phyloP scores from a whole-genome alignment of 2,113 vertebrate genomes.

The Gila orcuttii region DNA sequence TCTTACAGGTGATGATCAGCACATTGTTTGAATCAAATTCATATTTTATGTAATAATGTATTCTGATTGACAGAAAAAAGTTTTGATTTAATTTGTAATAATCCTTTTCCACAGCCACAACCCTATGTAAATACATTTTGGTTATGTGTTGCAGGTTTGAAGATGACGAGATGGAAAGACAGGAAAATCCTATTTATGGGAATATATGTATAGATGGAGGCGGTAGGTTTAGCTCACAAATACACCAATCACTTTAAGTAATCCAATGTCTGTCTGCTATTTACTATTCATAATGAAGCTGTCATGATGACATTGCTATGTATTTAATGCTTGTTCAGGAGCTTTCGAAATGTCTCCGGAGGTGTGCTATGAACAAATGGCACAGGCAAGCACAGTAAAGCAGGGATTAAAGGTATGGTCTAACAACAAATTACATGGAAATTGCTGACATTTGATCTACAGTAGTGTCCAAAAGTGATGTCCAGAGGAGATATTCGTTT shows the following conservation, averaged over 20 bases:
- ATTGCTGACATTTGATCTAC: too few relatives aligned
- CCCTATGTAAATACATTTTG: neutral
- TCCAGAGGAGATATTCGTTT: too few relatives aligned
- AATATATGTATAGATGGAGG: slow-evolving; percentile 69
- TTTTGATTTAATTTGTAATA: neutral
- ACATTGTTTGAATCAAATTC: neutral
- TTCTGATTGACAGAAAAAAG: neutral
- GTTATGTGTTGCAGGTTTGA: slow-evolving; percentile 42
- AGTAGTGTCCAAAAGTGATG: too few relatives aligned
- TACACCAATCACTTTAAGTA: neutral
- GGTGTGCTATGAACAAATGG: slow-evolving; percentile 69
- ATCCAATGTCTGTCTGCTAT: neutral
- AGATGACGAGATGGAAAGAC: slow-evolving; percentile 50
- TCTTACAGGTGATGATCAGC: slow-evolving; percentile 57
- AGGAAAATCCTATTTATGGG: slow-evolving; percentile 78
- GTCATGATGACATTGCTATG: neutral
- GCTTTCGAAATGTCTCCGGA: slow-evolving; percentile 19
- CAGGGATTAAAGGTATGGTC: slow-evolving; percentile 60
- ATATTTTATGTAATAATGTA: too few relatives aligned
- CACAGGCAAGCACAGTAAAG: slow-evolving; percentile 41
- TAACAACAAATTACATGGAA: neutral
- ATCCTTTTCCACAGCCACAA: neutral
- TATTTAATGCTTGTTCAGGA: slow-evolving; percentile 45
- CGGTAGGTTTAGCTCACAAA: slow-evolving; percentile 56
- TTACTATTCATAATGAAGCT: neutral